Conservation (phyloP, 2,888 invertebrate genomes). For the Cartodere bifasciata region DNA sequence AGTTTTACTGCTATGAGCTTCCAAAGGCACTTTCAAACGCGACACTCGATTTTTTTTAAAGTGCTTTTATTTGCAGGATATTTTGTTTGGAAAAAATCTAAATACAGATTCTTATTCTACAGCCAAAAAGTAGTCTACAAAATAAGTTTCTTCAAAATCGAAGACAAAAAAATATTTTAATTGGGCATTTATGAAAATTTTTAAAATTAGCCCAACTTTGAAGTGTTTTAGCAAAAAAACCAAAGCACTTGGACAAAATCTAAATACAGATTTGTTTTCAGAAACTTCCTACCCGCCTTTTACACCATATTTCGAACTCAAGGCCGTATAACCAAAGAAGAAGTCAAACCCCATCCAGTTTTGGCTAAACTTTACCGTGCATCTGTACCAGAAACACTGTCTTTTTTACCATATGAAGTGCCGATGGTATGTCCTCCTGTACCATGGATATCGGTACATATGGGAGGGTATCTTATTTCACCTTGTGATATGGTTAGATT, state of each 20-base stretch:
- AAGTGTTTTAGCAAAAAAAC: too few relatives aligned
- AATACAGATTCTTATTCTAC: too few relatives aligned
- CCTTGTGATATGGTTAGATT: constrained; percentile 51
- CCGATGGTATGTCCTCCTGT: constrained; percentile 76
- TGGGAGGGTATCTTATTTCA: constrained; percentile 66
- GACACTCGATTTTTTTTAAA: too few relatives aligned
- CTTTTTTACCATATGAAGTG: constrained; percentile 56
- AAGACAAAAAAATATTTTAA: too few relatives aligned
- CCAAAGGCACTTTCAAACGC: too few relatives aligned
- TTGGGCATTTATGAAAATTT: too few relatives aligned
- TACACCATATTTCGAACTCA: constrained; percentile 65
- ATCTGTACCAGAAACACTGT: constrained; percentile 53
- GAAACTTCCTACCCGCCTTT: constrained; percentile 62
- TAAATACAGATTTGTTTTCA: constrained; percentile 25
- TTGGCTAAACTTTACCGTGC: constrained; percentile 55
- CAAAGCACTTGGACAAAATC: constrained; percentile 4
- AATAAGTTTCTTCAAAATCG: too few relatives aligned
- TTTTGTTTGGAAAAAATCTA: too few relatives aligned
- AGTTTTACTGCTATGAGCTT: too few relatives aligned
- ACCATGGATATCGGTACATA: constrained; percentile 59
- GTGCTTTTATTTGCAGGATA: too few relatives aligned
- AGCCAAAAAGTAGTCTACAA: too few relatives aligned
- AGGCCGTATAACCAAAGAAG: constrained; percentile 49
- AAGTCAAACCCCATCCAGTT: constrained; percentile 76
- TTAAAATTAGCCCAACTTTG: too few relatives aligned